Conservation (phyloP, 2,113 vertebrate genomes). For the Laticauda laticaudata region DNA sequence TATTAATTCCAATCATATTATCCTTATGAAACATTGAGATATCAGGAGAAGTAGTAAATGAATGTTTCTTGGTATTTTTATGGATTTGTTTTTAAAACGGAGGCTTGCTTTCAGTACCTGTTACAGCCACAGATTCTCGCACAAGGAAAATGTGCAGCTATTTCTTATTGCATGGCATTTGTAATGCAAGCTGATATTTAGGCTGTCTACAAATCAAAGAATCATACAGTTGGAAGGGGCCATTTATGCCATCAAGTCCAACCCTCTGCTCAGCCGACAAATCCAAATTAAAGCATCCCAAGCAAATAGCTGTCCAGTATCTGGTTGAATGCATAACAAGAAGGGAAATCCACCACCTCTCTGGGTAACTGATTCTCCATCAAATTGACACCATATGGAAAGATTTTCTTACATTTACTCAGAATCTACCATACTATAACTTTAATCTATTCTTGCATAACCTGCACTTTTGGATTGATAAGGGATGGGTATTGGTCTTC, state of each 20-base stretch:
- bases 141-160: not conserved
- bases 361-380: not conserved
- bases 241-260: not conserved
- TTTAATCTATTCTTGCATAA: not conserved
- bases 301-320: not conserved
- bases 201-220: conserved; percentile 11
- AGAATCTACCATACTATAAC: not conserved
- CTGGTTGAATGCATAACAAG: not conserved
- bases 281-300: not conserved
- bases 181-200: conserved; percentile 8
- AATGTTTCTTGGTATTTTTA: conserved; percentile 6
- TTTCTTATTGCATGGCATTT: conserved; percentile 2
- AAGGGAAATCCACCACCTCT: not conserved
- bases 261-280: not conserved
- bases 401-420: not conserved
- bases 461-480: not conserved
- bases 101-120: conserved; percentile 12
- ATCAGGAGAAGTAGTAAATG: conserved; percentile 48
- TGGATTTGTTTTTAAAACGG: not conserved
- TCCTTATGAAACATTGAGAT: conserved; percentile 50
- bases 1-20: conserved; percentile 57
- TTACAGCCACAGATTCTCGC: conserved; percentile 41
- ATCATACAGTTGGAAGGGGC: not conserved
- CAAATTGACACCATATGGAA: not conserved
- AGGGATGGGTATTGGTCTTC: not conserved